Evolutionary conservation across 2,113 vertebrate species (phyloP), one percentile per base, ranked within the genome.

Genomic region (Microtus oregoni): DNA sequence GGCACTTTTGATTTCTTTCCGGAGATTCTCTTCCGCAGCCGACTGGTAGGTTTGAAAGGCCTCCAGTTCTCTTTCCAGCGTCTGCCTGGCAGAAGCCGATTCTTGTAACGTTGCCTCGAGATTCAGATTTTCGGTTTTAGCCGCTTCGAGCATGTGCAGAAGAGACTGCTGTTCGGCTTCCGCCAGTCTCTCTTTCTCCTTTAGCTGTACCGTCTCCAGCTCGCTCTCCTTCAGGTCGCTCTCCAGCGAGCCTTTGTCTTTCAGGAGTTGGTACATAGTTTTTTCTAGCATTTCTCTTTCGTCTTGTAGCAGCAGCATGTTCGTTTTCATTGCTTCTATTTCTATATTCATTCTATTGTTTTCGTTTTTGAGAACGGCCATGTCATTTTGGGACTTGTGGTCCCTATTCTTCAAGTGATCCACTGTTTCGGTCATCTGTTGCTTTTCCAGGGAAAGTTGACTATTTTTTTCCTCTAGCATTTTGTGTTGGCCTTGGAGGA

Each of bases 391-490:
- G 73, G 89, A 87, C 97, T 96, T 94, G 68, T 98, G 92, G 35
- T 98, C 98, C 67, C 96, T 97, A 6, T 47, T 89, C 97, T 97
- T 96, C 61, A 98, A 94, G 55, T 97, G 79, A 38, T 97, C 83
- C 7, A 98, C 47, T 44, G 90, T 65, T 63, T 98, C 94, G 17
- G 70, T 72, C 50, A 98, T 96, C 73, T 92, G 94, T 82, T 98
- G 94, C 44, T 98, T 99, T 92, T 98, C 97, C 52, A 92, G 81
- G 85, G 76, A 95, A 50, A 98, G 95, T 22, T 97, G 98, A 50
- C 87, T 97, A 0, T 94, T 97, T 86, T 98, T 96, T 91, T 98
- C 94, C 35, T 98, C 98, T 28, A 98, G 96, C 58, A 41, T 92
- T 94, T 97, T 97, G 41, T 97, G 98, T 90, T 97, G 97, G 44